Evolutionary conservation across 2,113 vertebrate species (phyloP).

Genomic region (Tachuris rubrigastra): DNA sequence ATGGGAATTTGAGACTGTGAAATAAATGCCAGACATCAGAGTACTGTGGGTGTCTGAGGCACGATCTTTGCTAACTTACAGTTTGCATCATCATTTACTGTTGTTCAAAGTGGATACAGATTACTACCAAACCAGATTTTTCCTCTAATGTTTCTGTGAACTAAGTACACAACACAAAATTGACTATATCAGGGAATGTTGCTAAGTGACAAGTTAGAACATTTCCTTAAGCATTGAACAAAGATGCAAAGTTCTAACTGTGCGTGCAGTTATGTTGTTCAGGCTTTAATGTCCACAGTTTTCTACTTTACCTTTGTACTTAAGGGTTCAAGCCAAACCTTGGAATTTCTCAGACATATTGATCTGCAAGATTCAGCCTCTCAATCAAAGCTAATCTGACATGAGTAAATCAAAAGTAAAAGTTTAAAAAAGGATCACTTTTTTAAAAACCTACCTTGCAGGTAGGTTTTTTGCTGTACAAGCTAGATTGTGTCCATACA

Average conservation of each 20-base stretch:
- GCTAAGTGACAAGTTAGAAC: not conserved
- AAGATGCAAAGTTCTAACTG: not conserved
- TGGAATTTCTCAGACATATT: not conserved
- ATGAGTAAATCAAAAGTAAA: constrained; percentile 9
- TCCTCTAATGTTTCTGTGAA: not conserved
- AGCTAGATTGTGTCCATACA: not conserved
- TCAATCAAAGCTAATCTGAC: not conserved
- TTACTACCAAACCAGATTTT: not conserved
- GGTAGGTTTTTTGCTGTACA: not conserved
- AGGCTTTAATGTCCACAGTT: not conserved
- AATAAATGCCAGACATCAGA: not conserved
- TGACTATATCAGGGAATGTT: not conserved
- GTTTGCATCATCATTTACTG: not conserved
- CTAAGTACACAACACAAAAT: not conserved
- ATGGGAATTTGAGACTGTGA: constrained; percentile 7
- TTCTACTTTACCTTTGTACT: not conserved
- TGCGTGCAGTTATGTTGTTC: not conserved
- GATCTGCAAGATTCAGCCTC: not conserved
- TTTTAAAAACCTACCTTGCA: too few relatives aligned
- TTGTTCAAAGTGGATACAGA: not conserved
- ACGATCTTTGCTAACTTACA: not conserved
- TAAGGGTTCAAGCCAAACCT: not conserved
- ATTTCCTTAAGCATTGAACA: not conserved
- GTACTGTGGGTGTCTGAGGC: not conserved
- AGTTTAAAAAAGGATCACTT: not conserved